Evolutionary conservation across 2,888 invertebrate species (phyloP).

Genomic region (Drosophila planitibia): DNA sequence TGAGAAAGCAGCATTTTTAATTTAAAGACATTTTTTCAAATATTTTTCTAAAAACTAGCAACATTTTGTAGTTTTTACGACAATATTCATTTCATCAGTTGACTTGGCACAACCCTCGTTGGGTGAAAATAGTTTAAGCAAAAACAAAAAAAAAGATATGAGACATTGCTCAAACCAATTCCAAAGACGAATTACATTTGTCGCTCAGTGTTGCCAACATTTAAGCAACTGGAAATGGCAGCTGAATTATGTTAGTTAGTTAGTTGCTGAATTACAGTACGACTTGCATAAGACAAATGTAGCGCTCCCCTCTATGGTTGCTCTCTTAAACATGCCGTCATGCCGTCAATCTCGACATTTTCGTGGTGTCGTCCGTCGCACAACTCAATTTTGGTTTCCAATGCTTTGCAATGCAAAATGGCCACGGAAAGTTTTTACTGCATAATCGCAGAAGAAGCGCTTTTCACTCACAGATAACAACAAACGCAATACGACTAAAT

Average conservation of each 20-base stretch:
- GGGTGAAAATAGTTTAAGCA: slow-evolving; percentile 30
- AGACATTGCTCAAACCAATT: slow-evolving; percentile 1
- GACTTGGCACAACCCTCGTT: neutral
- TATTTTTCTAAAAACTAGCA: neutral
- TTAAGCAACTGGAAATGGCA: slow-evolving; percentile 65
- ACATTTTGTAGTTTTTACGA: fast-evolving
- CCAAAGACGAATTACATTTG: slow-evolving; percentile 68
- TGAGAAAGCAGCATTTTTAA: neutral
- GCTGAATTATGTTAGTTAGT: slow-evolving; percentile 48
- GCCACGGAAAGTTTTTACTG: slow-evolving; percentile 71
- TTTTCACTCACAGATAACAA: slow-evolving; percentile 53
- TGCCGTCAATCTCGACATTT: slow-evolving; percentile 57
- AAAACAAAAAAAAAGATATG: slow-evolving; percentile 17
- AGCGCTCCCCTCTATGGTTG: slow-evolving; percentile 5
- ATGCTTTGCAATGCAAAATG: slow-evolving; percentile 78
- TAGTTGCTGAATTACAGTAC: slow-evolving; percentile 31
- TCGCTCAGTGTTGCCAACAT: slow-evolving; percentile 66
- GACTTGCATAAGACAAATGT: slow-evolving; percentile 24
- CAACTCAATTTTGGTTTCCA: slow-evolving; percentile 72
- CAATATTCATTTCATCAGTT: neutral
- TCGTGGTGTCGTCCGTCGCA: slow-evolving; percentile 41
- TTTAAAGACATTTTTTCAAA: neutral
- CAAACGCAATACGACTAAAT: slow-evolving; percentile 38
- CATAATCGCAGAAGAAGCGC: slow-evolving; percentile 78
- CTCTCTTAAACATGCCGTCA: slow-evolving; percentile 43